Percentiles rank a stretch among this genome's conserved stretches.
phyloP scores from a whole-genome alignment of 2,888 invertebrate genomes.

The Neoascia interrupta region DNA sequence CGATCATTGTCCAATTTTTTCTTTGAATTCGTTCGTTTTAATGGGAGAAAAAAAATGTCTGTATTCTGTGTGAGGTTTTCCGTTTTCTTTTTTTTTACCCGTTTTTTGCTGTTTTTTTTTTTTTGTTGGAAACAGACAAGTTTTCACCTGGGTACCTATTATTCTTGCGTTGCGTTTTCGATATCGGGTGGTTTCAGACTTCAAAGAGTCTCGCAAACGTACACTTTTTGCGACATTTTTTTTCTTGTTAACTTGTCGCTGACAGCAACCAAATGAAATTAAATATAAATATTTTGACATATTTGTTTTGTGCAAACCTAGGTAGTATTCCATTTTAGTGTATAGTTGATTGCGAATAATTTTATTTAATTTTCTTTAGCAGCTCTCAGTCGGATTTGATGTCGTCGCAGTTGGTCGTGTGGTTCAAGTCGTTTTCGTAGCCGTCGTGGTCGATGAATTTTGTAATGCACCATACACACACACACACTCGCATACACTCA shows the following conservation, averaged over 20 bases:
- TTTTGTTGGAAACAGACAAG: constrained; percentile 11
- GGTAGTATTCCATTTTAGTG: constrained; percentile 66
- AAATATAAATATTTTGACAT: constrained; percentile 3
- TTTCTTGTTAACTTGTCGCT: not conserved
- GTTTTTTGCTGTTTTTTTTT: not conserved
- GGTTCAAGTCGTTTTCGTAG: constrained; percentile 44
- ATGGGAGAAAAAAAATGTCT: constrained; percentile 36
- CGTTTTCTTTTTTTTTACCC: constrained; percentile 9
- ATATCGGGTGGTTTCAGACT: constrained; percentile 27
- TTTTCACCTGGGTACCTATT: no score
- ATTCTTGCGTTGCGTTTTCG: no score
- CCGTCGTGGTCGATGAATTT: constrained; percentile 68
- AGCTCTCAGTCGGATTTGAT: constrained; percentile 27
- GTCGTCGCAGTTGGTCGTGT: constrained; percentile 33
- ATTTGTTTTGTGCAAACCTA: constrained; percentile 54
- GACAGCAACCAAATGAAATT: not conserved
- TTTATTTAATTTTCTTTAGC: constrained; percentile 15
- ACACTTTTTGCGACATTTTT: not conserved
- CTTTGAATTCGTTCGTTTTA: constrained; percentile 27
- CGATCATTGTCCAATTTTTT: constrained; percentile 57
- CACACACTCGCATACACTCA: constrained; percentile 67
- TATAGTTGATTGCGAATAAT: constrained; percentile 20
- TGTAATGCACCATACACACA: constrained; percentile 69
- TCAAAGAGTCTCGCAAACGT: constrained; percentile 9
- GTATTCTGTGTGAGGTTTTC: constrained; percentile 12